Conservation (phyloP, 2,113 vertebrate species). For the Perca schrenkii region DNA sequence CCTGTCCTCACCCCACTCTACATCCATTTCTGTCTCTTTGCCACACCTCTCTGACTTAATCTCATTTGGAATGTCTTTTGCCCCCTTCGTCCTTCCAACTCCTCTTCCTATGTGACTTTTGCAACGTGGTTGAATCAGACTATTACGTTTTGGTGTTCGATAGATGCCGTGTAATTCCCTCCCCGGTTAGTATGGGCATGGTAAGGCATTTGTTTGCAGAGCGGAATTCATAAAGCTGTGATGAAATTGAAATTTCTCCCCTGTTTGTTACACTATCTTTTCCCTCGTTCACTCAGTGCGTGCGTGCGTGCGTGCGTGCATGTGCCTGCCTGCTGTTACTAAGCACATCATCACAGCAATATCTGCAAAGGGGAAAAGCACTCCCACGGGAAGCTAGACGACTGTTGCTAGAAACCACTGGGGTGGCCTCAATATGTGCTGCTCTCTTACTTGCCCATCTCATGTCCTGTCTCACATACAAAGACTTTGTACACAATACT, state of each 20-base stretch:
- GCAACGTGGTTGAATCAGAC: not conserved
- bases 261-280: slow-evolving; percentile 35
- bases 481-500: not conserved
- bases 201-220: slow-evolving; percentile 33
- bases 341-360: slow-evolving; percentile 52
- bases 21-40: slow-evolving; percentile 5
- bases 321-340: slow-evolving; percentile 25
- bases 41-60: slow-evolving; percentile 34
- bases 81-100: slow-evolving; percentile 1
- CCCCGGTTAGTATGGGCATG: not conserved
- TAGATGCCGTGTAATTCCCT: not conserved
- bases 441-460: not conserved
- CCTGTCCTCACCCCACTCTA: slow-evolving; percentile 12
- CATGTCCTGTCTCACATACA: not conserved
- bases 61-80: slow-evolving; percentile 14
- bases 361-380: slow-evolving; percentile 40
- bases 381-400: slow-evolving; percentile 20
- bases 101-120: not conserved
- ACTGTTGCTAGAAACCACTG: slow-evolving; percentile 29
- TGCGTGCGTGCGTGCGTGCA: slow-evolving; percentile 2
- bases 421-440: slow-evolving; percentile 38
- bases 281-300: not conserved
- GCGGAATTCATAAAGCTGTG: slow-evolving; percentile 16
- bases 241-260: slow-evolving; percentile 43
- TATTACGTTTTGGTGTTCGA: not conserved